A percentile compares a stretch with the other conserved stretches of the same genome.
phyloP scores from a whole-genome alignment of 2,888 invertebrate species.

The Trichacis sp. region DNA sequence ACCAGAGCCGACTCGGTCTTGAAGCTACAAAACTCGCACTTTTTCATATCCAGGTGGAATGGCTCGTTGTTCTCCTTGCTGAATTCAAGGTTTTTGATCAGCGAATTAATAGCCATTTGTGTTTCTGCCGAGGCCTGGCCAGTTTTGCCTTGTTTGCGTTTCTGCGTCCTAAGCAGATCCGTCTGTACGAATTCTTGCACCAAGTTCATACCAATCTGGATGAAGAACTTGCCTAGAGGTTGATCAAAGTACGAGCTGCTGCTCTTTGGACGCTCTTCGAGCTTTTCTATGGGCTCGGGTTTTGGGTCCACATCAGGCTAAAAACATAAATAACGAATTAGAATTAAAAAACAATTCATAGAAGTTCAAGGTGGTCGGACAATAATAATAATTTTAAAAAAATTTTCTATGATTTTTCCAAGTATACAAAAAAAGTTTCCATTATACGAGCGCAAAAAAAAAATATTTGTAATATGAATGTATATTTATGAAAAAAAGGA shows the following conservation, averaged over 20 bases:
- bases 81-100: conserved; percentile 86
- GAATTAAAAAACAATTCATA: too few species aligned
- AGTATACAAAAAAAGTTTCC: too few species aligned
- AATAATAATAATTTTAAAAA: not conserved
- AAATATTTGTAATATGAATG: too few species aligned
- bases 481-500: too few species aligned
- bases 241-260: conserved; percentile 84
- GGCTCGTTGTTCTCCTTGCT: conserved; percentile 89
- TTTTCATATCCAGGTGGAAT: conserved; percentile 80
- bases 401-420: not conserved
- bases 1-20: conserved; percentile 87
- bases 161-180: conserved; percentile 90
- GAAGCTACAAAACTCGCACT: conserved; percentile 90
- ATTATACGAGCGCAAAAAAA: too few species aligned
- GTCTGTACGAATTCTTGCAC: conserved; percentile 94
- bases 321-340: not conserved
- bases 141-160: conserved; percentile 80
- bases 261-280: conserved; percentile 58
- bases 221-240: conserved; percentile 90
- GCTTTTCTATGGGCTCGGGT: conserved; percentile 45
- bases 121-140: conserved; percentile 77
- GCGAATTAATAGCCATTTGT: conserved; percentile 83
- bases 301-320: not conserved
- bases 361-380: too few species aligned
- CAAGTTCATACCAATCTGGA: conserved; percentile 89